Evolutionary conservation across 2,113 vertebrate species (phyloP).

Genomic region (Nibea albiflora): DNA sequence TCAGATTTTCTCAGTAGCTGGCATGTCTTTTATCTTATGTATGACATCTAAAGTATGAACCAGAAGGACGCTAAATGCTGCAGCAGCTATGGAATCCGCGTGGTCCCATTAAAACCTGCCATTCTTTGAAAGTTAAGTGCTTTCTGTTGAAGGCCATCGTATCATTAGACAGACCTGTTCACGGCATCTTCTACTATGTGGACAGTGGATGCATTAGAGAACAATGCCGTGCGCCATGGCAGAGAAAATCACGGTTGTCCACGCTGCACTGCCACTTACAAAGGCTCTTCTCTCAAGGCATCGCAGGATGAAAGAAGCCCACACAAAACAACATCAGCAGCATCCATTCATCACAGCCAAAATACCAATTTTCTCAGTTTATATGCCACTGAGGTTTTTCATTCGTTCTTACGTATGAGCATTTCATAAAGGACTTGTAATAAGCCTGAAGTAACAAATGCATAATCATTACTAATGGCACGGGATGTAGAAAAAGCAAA

Average conservation of each 20-base stretch:
- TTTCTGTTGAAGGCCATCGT: conserved; percentile 17
- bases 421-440: conserved; percentile 18
- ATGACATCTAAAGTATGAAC: background rate
- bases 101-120: background rate
- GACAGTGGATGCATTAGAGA: background rate
- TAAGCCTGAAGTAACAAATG: conserved; percentile 26
- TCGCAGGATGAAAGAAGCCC: conserved; percentile 22
- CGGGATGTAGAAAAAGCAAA: conserved; percentile 33
- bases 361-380: conserved; percentile 14
- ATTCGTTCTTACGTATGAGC: conserved; percentile 15
- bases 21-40: background rate
- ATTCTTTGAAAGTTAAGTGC: background rate
- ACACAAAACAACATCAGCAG: conserved; percentile 47
- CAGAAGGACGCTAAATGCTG: background rate
- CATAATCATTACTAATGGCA: conserved; percentile 59
- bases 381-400: conserved; percentile 27
- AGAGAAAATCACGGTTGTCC: conserved; percentile 31
- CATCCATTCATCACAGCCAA: conserved; percentile 43
- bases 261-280: conserved; percentile 22
- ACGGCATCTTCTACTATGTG: background rate
- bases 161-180: conserved; percentile 1
- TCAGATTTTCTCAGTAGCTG: background rate
- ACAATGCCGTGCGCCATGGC: conserved; percentile 2
- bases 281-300: conserved; percentile 28
- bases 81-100: background rate